These are phyloP conservation scores for Ibidorhyncha struthersii DNA, from an alignment of 2,113 vertebrate species.

Conservation along the genomic window DNA sequence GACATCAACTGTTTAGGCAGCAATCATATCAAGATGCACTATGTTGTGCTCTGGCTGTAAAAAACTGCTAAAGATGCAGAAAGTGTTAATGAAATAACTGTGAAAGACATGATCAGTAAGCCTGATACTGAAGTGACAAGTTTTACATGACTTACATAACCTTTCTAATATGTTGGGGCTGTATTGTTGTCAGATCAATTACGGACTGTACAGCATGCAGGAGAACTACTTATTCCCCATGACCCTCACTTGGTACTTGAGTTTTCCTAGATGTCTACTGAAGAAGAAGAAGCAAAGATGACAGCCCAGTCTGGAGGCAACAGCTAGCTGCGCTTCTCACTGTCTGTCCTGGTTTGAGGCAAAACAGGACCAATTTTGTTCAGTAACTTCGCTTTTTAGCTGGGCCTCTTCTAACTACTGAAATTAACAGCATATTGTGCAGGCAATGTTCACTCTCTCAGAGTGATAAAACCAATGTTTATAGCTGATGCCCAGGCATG, in stretches of 20 bases:
- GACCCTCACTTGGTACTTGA: neutral
- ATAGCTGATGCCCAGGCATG: no score
- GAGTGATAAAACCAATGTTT: no score
- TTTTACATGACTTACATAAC: neutral
- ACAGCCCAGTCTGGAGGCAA: neutral
- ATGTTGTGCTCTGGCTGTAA: neutral
- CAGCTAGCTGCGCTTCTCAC: neutral
- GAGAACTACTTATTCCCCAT: neutral
- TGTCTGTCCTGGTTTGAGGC: no score
- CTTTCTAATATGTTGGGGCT: neutral
- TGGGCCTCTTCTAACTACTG: no score
- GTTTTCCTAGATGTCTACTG: neutral
- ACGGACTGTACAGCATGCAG: neutral
- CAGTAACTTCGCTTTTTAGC: no score
- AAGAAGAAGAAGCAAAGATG: neutral
- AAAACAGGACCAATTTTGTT: no score
- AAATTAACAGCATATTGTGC: no score
- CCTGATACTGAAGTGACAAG: neutral
- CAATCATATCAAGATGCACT: neutral
- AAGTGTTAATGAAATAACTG: neutral
- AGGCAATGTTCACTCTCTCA: no score
- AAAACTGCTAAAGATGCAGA: neutral
- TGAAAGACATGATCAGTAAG: neutral
- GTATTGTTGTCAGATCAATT: neutral
- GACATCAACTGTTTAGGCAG: accelerated